Base-by-base conservation (phyloP, 2,797 vertebrate genomes). In the Danio albolineatus region DNA sequence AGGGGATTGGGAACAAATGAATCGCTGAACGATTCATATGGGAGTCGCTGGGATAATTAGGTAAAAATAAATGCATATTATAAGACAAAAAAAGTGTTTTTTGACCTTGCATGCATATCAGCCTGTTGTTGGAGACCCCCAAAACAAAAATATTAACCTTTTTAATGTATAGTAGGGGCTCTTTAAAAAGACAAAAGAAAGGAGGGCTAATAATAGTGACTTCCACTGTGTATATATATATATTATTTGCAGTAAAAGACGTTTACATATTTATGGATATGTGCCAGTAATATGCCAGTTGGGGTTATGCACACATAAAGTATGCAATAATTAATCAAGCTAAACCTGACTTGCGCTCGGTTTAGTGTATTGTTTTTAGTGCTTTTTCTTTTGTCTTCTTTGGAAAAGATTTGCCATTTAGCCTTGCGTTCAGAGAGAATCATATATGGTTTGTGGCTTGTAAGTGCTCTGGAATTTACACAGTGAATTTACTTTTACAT, bases 361-460 rank as follows among this genome's bases (percentile, higher is more conserved):
- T 71, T 76, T 67, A 76, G 41, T 57, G 57, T 39, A 77, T 67
- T 67, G 44, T 77, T 59, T 76, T 49, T 48, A 67, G 14, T 51
- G 10, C n/a, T 67, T 67, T 67, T 19, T 67, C 53, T 49, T 77
- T 77, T 77, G 75, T 67, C 75, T 19, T 59, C 21, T 39, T 67
- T 77, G 53, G 75, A 59, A 59, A 67, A 70, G 65, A 70, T 49
- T 54, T 51, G 13, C 36, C 54, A 70, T 43, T 61, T 60, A 61
- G 8, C 39, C 13, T 41, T 61, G 9, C 6, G 14, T 78, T 70
- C 36, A n/a, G 64, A 57, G 53, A 67, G 43, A 69, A 48, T 67
- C 78, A 67, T 38, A 59, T 78, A 73, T 74, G 76, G 76, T n/a
- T 70, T 78, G 75, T 60, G 76, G 53, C 57, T 64, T 79, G 19